These are phyloP conservation scores for Melanophora roralis DNA, from an alignment of 2,888 invertebrate species.

Conservation along the genomic window DNA sequence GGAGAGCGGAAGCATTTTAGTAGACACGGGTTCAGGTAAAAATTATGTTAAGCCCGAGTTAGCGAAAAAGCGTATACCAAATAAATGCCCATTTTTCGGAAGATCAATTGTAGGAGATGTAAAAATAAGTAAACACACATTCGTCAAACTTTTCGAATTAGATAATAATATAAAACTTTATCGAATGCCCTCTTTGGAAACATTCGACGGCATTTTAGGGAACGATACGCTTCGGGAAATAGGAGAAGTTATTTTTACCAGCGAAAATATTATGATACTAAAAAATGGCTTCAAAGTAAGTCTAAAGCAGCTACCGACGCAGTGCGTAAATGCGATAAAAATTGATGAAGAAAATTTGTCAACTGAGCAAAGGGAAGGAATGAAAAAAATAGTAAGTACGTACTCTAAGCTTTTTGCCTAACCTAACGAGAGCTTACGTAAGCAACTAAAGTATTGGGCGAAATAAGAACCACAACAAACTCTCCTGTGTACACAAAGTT, in stretches of 20 bases:
- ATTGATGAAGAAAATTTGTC: neutral
- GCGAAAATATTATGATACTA: neutral
- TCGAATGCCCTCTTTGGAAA: neutral
- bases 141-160: too few relatives aligned
- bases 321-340: neutral
- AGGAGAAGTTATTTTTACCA: neutral
- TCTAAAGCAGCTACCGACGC: neutral
- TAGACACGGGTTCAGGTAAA: neutral
- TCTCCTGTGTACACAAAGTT: slow-evolving; percentile 23
- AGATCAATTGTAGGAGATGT: too few relatives aligned
- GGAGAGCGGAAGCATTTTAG: neutral
- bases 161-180: neutral
- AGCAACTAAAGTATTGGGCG: neutral
- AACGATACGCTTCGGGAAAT: neutral
- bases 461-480: slow-evolving; percentile 20
- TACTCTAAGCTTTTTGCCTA: neutral
- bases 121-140: too few relatives aligned
- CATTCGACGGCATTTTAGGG: neutral
- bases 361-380: neutral
- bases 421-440: neutral
- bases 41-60: neutral
- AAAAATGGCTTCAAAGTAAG: neutral
- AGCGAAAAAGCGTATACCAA: neutral
- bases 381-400: neutral
- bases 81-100: neutral